Evolutionary conservation across 2,113 vertebrate genomes (phyloP), one percentile per base, ranked within the genome.

Genomic region (Numida meleagris): DNA sequence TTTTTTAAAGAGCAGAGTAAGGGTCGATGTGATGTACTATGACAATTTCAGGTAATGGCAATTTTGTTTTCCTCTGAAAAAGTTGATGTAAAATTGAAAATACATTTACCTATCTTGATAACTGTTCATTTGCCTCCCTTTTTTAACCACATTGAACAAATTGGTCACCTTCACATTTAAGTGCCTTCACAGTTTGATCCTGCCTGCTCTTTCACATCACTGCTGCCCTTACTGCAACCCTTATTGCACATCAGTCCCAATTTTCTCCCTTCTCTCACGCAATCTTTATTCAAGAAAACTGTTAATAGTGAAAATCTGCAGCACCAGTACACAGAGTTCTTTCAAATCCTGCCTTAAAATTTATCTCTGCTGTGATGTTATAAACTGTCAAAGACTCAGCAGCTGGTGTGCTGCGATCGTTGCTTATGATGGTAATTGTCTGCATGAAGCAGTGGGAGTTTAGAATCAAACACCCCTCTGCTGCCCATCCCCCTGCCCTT

Each of bases 311-410:
- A 93, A 72, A 88, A 79, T 36, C 43, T 82, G n/a, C 24, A 57
- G 70, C 90, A 31, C 9, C 45, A 48, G 20, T 78, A 4, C 20
- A 15, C 58, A 70, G 9, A 68, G 7, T 76, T 87, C n/a, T 18
- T 89, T 90, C 78, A 65, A 46, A 82, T 79, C 43, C 46, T 83
- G 38, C 51, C 61, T 83, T 94, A 88, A 86, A 86, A 34, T 11
- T 86, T 42, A 50, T 45, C 40, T 93, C n/a, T 53, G 15, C 24
- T 86, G 27, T 48, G 45, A 27, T 80, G 36, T 45, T 70, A 24
- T 79, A 42, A 88, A 61, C 36, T 63, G 16, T 36, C 66, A 38
- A 84, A 27, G 50, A 48, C 48, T 34, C n/a, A 65, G 58, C 66
- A 75, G 57, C 73, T 82, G 53, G 27, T 85, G 36, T 87, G 46